phyloP scores from a whole-genome alignment of 2,797 vertebrate genomes.

The Falco cherrug region DNA sequence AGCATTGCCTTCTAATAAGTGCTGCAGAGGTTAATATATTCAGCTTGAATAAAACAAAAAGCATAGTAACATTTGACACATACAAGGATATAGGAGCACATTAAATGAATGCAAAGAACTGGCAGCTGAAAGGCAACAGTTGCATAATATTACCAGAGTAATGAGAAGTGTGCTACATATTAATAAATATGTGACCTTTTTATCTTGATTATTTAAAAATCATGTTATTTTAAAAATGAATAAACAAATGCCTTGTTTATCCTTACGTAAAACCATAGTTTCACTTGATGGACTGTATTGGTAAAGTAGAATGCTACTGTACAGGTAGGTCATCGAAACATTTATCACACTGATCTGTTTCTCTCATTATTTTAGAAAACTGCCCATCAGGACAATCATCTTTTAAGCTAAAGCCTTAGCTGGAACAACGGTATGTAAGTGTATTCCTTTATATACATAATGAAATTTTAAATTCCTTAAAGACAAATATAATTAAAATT shows the following conservation, averaged over 20 bases:
- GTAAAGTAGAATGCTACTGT: background rate
- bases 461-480: slow-evolving; percentile 56
- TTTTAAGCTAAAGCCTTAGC: slow-evolving; percentile 23
- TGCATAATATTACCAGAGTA: slow-evolving; percentile 61
- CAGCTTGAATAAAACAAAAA: slow-evolving; percentile 41
- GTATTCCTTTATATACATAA: slow-evolving; percentile 40
- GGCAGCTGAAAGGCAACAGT: slow-evolving; percentile 47
- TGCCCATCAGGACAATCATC: background rate
- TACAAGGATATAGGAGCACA: background rate
- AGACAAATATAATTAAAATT: slow-evolving; percentile 61
- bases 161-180: slow-evolving; percentile 63
- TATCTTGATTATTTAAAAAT: slow-evolving; percentile 67
- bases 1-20: background rate
- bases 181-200: slow-evolving; percentile 74
- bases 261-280: slow-evolving; percentile 36
- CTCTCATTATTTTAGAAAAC: background rate
- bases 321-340: background rate
- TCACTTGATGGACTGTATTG: background rate
- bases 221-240: slow-evolving; percentile 61
- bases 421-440: slow-evolving; percentile 10
- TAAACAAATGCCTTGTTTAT: slow-evolving; percentile 44
- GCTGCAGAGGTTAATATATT: slow-evolving; percentile 51
- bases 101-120: slow-evolving; percentile 29
- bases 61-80: slow-evolving; percentile 27
- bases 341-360: background rate